These are phyloP conservation scores for Anser brachyrhynchus DNA, from an alignment of 2,113 vertebrate genomes.

Conservation along the genomic window DNA sequence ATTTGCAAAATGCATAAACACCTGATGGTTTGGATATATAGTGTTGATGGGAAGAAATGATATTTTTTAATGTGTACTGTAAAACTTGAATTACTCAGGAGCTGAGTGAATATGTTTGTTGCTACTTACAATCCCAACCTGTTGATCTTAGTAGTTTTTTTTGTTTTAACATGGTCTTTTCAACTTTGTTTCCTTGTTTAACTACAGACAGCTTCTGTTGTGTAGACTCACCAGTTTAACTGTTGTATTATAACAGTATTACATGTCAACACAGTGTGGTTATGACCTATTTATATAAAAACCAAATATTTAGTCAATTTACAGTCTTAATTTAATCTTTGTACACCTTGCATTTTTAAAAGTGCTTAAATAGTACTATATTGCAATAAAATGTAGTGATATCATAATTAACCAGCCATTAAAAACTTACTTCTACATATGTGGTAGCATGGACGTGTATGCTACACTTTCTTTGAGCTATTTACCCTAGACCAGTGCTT, in stretches of 20 bases:
- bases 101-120: constrained; percentile 83
- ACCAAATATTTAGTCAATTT: constrained; percentile 93
- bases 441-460: constrained; percentile 46
- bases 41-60: constrained; percentile 83
- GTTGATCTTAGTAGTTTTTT: constrained; percentile 81
- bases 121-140: constrained; percentile 83
- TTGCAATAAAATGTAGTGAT: constrained; percentile 89
- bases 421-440: constrained; percentile 81
- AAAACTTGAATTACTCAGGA: constrained; percentile 88
- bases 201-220: constrained; percentile 83
- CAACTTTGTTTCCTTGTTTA: constrained; percentile 83
- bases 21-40: constrained; percentile 81
- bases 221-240: constrained; percentile 86
- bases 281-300: constrained; percentile 92
- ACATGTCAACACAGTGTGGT: constrained; percentile 91
- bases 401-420: constrained; percentile 87
- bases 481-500: accelerated
- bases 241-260: constrained; percentile 91
- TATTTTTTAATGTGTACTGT: constrained; percentile 86
- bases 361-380: constrained; percentile 89
- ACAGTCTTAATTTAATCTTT: constrained; percentile 89
- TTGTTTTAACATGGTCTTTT: constrained; percentile 85
- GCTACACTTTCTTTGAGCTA: not conserved
- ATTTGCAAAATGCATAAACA: constrained; percentile 81
- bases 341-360: constrained; percentile 89